These are phyloP conservation scores for Panurus biarmicus DNA, from an alignment of 2,113 vertebrate species.

Conservation along the genomic window DNA sequence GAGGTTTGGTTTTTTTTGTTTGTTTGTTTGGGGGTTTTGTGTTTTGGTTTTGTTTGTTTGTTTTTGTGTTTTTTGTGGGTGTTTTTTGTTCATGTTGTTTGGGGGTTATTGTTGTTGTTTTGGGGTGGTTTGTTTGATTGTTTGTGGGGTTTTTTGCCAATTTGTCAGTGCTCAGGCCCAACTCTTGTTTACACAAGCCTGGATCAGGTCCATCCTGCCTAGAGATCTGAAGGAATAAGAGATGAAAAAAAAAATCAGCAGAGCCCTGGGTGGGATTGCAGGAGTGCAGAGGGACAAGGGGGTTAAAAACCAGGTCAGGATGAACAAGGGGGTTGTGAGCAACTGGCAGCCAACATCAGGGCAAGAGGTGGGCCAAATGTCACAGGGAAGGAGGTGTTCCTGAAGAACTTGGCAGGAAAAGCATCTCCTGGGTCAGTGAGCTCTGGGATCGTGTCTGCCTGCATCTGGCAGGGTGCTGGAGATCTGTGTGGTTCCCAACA, in stretches of 20 bases:
- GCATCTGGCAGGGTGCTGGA: not conserved
- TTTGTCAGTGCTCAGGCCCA: not conserved
- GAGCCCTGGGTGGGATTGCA: not conserved
- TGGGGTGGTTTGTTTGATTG: too few relatives aligned
- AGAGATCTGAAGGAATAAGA: not conserved
- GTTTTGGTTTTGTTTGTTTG: too few relatives aligned
- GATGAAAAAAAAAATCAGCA: not conserved
- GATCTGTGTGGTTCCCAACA: fast-evolving
- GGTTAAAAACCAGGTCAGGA: not conserved
- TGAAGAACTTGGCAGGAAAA: not conserved
- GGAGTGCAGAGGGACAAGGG: not conserved
- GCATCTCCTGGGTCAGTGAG: not conserved
- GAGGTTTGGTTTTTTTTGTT: too few relatives aligned
- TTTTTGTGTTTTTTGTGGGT: too few relatives aligned
- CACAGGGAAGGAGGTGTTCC: not conserved
- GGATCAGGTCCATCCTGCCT: not conserved
- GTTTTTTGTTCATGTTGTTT: too few relatives aligned
- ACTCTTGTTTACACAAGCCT: not conserved
- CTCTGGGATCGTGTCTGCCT: not conserved
- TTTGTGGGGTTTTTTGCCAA: too few relatives aligned
- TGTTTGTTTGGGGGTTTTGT: too few relatives aligned
- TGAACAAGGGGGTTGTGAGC: not conserved
- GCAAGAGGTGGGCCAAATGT: not conserved
- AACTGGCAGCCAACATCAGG: not conserved
- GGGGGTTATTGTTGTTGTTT: too few relatives aligned